Conservation (phyloP, 2,888 invertebrate genomes). For the Autographa gamma region DNA sequence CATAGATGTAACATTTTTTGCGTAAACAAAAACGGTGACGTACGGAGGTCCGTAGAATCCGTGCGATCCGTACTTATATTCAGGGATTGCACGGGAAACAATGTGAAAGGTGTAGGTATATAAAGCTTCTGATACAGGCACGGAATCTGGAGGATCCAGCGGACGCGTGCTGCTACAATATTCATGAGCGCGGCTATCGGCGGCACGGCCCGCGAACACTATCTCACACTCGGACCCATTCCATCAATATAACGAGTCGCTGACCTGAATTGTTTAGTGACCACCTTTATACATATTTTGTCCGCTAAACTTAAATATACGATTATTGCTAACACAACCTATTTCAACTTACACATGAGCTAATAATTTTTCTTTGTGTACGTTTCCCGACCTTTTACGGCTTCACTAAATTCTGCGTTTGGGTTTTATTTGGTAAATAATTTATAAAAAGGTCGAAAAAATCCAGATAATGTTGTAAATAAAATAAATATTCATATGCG, state of each 20-base stretch:
- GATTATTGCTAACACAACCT: slow-evolving; percentile 51
- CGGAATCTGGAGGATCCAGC: slow-evolving; percentile 76
- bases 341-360: slow-evolving; percentile 40
- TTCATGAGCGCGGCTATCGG: slow-evolving; percentile 76
- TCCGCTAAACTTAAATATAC: slow-evolving; percentile 56
- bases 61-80: slow-evolving; percentile 50
- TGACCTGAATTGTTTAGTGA: slow-evolving; percentile 79
- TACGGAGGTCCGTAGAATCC: slow-evolving; percentile 33
- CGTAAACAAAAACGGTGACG: slow-evolving; percentile 63
- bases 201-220: slow-evolving; percentile 68
- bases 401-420: slow-evolving; percentile 12
- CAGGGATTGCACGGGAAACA: slow-evolving; percentile 66
- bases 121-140: slow-evolving; percentile 70
- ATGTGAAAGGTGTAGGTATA: slow-evolving; percentile 67
- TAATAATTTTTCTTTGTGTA: slow-evolving; percentile 36
- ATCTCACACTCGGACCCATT: slow-evolving; percentile 77
- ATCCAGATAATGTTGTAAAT: not conserved
- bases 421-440: slow-evolving; percentile 25
- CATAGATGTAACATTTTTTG: slow-evolving; percentile 55
- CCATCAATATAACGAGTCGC: slow-evolving; percentile 80
- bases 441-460: not conserved
- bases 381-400: slow-evolving; percentile 18
- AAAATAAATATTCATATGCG: not conserved
- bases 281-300: slow-evolving; percentile 69
- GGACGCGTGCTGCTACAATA: slow-evolving; percentile 78